Conservation (phyloP, 2,797 vertebrate species). For the Hippocampus kuda region DNA sequence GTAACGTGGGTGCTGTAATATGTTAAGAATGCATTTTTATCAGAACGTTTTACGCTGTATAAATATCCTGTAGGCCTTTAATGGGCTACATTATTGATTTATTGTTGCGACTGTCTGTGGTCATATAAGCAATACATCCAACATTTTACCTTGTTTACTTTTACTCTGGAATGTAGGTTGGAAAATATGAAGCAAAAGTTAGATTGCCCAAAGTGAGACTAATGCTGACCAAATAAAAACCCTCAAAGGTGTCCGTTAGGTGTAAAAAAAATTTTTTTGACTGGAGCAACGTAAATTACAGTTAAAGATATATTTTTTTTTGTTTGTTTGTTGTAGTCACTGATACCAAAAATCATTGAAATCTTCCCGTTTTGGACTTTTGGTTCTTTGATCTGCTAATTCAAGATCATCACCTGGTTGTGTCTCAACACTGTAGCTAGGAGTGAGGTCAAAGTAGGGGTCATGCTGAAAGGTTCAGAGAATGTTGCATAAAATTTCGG, state of each 20-base stretch:
- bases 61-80: constrained; percentile 28
- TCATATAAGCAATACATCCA: background rate
- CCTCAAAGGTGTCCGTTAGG: background rate
- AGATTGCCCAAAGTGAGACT: background rate
- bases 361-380: no score
- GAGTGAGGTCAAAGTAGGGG: no score
- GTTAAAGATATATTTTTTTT: no score
- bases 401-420: no score
- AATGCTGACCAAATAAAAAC: background rate
- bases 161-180: background rate
- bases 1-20: constrained; percentile 4
- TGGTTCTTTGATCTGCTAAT: no score
- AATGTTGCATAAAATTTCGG: no score
- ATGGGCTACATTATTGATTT: constrained; percentile 17
- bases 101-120: background rate
- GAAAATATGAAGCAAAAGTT: background rate
- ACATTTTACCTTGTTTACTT: background rate
- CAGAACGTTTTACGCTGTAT: constrained; percentile 20
- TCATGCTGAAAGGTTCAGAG: no score
- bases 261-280: no score
- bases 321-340: no score
- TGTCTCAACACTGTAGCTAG: no score
- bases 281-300: no score
- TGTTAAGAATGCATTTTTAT: constrained; percentile 21
- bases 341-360: no score